Evolutionary conservation across 1,140 invertebrate genomes (phyloP).

Genomic region (Drosophila carrolli): DNA sequence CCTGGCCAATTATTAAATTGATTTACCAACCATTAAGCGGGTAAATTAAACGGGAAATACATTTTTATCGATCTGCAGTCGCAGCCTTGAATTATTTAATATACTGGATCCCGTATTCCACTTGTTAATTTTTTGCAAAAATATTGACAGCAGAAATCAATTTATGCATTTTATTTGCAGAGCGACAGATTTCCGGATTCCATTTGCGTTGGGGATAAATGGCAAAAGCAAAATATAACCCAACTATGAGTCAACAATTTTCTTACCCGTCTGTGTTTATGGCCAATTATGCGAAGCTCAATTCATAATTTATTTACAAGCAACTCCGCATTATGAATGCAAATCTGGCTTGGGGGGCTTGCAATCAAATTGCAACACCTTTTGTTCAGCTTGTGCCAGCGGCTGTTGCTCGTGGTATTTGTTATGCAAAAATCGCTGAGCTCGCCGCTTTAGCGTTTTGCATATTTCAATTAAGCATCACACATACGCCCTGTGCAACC

Average conservation of each 20-base stretch:
- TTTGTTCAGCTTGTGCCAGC: constrained; percentile 19
- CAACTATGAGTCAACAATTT: background rate
- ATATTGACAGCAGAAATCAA: constrained; percentile 39
- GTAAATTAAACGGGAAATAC: constrained; percentile 49
- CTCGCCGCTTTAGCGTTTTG: constrained; percentile 46
- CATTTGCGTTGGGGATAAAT: background rate
- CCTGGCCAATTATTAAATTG: constrained; percentile 44
- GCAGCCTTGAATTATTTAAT: constrained; percentile 36
- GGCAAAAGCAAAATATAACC: background rate
- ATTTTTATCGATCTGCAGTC: constrained; percentile 30
- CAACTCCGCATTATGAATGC: constrained; percentile 64
- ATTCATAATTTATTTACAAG: constrained; percentile 62
- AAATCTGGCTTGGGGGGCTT: constrained; percentile 58
- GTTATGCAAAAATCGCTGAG: constrained; percentile 76
- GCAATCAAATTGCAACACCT: constrained; percentile 76
- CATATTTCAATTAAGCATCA: constrained; percentile 73
- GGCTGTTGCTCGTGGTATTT: constrained; percentile 36
- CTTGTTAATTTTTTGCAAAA: constrained; percentile 34
- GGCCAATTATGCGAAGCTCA: constrained; percentile 38
- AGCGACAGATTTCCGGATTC: constrained; percentile 10
- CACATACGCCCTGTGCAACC: constrained; percentile 60
- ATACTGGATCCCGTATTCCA: constrained; percentile 16
- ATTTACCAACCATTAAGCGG: constrained; percentile 32
- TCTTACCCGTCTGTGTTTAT: background rate
- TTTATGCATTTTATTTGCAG: constrained; percentile 28